These are phyloP conservation scores for Sebastes aleutianus DNA, from an alignment of 2,797 vertebrate genomes.

Conservation along the genomic window DNA sequence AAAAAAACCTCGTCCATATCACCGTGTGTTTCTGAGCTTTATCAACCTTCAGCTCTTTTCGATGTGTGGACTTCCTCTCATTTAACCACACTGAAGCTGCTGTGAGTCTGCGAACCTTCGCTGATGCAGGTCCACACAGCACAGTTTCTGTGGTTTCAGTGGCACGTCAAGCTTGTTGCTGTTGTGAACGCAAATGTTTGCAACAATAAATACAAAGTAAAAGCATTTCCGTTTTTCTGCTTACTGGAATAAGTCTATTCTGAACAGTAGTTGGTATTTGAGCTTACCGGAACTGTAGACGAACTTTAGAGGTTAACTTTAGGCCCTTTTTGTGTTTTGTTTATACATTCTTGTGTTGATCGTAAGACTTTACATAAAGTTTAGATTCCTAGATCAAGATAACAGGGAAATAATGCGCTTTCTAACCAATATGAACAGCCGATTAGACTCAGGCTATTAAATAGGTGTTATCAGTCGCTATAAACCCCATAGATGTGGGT, in stretches of 20 bases:
- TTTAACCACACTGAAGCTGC: not conserved
- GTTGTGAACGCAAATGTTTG: not conserved
- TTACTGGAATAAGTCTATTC: not conserved
- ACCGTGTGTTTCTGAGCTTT: not conserved
- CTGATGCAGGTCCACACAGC: not conserved
- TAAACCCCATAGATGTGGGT: no score
- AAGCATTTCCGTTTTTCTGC: not conserved
- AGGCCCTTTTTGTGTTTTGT: not conserved
- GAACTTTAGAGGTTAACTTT: no score
- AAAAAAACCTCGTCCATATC: not conserved
- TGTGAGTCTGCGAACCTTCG: not conserved
- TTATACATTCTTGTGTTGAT: not conserved
- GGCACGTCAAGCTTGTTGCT: not conserved
- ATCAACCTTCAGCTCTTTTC: not conserved
- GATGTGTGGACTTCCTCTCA: constrained; percentile 17
- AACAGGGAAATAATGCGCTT: not conserved
- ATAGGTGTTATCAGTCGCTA: no score
- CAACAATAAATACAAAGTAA: not conserved
- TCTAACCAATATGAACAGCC: not conserved
- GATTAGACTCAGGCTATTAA: no score
- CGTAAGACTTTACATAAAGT: not conserved
- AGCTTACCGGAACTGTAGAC: no score
- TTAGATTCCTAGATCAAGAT: not conserved
- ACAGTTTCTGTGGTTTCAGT: constrained; percentile 36
- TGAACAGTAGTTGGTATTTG: not conserved